These are phyloP conservation scores for Temnothorax rugatulus DNA, from an alignment of 2,888 invertebrate genomes.

Conservation along the genomic window DNA sequence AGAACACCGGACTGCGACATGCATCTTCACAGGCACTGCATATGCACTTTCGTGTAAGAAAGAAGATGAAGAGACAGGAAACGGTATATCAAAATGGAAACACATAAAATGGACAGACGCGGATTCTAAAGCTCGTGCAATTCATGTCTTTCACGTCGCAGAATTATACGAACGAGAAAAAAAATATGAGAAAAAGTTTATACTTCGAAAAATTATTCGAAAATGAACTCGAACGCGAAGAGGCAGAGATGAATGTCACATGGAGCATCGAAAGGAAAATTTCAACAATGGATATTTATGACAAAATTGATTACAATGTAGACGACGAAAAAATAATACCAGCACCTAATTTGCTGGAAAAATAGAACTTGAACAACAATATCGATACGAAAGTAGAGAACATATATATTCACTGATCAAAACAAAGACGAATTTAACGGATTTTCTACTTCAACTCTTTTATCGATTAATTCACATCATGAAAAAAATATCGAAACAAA, in stretches of 20 bases:
- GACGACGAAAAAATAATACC: neutral
- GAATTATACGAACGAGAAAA: neutral
- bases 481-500: neutral
- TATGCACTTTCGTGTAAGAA: constrained; percentile 2
- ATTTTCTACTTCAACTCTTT: neutral
- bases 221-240: neutral
- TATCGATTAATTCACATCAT: neutral
- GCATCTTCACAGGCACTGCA: constrained; percentile 6
- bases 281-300: neutral
- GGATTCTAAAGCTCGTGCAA: constrained; percentile 8
- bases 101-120: constrained; percentile 11
- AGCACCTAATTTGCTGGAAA: neutral
- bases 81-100: constrained; percentile 27
- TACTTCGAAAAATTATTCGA: neutral
- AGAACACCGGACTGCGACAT: constrained; percentile 10
- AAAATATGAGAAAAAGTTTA: neutral
- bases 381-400: neutral
- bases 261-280: neutral
- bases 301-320: neutral
- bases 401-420: neutral
- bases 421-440: neutral
- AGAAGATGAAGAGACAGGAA: constrained; percentile 7
- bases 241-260: neutral
- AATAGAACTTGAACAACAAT: neutral
- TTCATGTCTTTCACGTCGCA: neutral